Evolutionary conservation across 2,888 invertebrate species (phyloP).

Genomic region (Athalia circularis): DNA sequence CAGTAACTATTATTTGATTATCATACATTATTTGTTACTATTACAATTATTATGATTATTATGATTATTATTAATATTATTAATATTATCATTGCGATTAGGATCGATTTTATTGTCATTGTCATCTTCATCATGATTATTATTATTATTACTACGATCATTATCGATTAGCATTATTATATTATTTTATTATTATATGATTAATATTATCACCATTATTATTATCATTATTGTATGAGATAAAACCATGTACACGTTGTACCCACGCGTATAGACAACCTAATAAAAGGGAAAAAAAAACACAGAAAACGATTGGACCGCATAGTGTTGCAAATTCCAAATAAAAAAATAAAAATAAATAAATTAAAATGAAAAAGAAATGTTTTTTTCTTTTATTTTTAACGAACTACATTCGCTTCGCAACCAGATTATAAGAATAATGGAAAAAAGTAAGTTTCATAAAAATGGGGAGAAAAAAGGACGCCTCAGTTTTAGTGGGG

Average conservation of each 20-base stretch:
- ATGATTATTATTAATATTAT: constrained; percentile 50
- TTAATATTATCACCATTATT: constrained; percentile 58
- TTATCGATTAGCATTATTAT: constrained; percentile 45
- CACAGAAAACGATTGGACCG: constrained; percentile 54
- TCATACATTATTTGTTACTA: constrained; percentile 54
- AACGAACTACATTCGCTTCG: constrained; percentile 53
- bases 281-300: not conserved
- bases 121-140: constrained; percentile 27
- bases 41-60: constrained; percentile 54
- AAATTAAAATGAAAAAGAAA: constrained; percentile 39
- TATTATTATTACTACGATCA: constrained; percentile 36
- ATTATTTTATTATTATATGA: constrained; percentile 54
- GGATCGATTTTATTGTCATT: constrained; percentile 50
- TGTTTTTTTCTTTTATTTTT: constrained; percentile 5
- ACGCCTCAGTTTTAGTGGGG: constrained; percentile 67
- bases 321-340: constrained; percentile 66
- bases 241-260: constrained; percentile 39
- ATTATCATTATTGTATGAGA: constrained; percentile 37
- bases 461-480: constrained; percentile 33
- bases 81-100: constrained; percentile 60
- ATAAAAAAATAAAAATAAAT: constrained; percentile 50
- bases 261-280: constrained; percentile 37
- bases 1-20: constrained; percentile 60
- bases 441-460: not conserved
- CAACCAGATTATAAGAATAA: constrained; percentile 1